Percentiles rank a stretch among this genome's conserved stretches.
Evolutionary conservation across 2,888 invertebrate genomes (phyloP).

Genomic region (Acleris cristana): DNA sequence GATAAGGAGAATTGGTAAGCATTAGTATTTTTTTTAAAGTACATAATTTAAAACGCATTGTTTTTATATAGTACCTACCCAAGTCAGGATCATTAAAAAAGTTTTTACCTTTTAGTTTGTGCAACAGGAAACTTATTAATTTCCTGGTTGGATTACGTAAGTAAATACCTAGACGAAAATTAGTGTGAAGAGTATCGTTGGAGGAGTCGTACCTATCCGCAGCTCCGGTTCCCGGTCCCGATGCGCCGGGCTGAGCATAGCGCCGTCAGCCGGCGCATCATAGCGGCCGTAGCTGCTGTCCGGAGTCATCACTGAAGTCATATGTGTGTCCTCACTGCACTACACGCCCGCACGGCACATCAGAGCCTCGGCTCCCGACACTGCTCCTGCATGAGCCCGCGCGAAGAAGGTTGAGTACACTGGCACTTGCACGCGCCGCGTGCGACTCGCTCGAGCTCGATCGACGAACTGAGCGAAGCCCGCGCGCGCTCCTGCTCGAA

Average conservation of each 20-base stretch:
- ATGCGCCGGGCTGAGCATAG: slow-evolving; percentile 70
- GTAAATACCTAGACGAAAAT: not conserved
- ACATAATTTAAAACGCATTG: no score
- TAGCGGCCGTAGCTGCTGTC: slow-evolving; percentile 86
- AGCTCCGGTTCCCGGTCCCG: slow-evolving; percentile 87
- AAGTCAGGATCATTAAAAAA: no score
- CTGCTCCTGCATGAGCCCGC: slow-evolving; percentile 69
- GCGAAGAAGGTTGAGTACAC: slow-evolving; percentile 75
- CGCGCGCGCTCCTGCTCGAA: slow-evolving; percentile 74
- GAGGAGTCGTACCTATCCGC: slow-evolving; percentile 85
- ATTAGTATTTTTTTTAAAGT: no score
- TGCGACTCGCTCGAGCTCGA: slow-evolving; percentile 83
- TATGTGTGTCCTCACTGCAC: slow-evolving; percentile 71
- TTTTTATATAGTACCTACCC: no score
- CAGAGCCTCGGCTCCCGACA: slow-evolving; percentile 59
- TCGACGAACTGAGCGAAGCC: slow-evolving; percentile 81
- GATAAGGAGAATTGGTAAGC: no score
- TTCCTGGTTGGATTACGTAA: slow-evolving; percentile 3
- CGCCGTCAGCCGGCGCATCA: slow-evolving; percentile 80
- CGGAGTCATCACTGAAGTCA: slow-evolving; percentile 86
- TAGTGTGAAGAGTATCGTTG: slow-evolving; percentile 3
- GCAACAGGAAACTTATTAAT: slow-evolving; percentile 15
- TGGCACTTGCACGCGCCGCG: slow-evolving; percentile 69
- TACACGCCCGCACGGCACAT: slow-evolving; percentile 75
- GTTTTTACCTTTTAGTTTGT: no score